Percentiles rank a stretch among this genome's conserved stretches.
These are phyloP conservation scores for Philereme transversata DNA, from an alignment of 2,888 invertebrate species.

Conservation along the genomic window DNA sequence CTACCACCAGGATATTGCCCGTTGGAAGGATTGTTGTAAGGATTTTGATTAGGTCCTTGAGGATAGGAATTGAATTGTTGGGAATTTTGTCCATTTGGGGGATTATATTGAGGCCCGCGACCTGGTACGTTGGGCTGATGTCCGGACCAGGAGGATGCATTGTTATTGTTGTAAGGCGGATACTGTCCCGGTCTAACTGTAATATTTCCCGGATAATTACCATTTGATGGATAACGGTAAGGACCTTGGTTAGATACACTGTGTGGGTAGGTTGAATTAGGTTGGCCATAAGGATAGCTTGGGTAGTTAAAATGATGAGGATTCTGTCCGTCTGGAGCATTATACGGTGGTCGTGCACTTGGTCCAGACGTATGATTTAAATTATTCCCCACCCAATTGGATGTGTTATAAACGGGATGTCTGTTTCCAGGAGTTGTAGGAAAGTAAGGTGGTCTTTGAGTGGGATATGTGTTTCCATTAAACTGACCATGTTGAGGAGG, in stretches of 20 bases:
- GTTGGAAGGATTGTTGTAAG: slow-evolving; percentile 15
- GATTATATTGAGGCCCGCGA: slow-evolving; percentile 16
- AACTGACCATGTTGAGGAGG: slow-evolving; percentile 25
- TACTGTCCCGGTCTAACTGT: slow-evolving; percentile 7
- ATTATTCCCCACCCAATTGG: slow-evolving; percentile 20
- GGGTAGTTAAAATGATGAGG: slow-evolving; percentile 27
- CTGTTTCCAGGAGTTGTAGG: slow-evolving; percentile 27
- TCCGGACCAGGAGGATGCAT: background rate
- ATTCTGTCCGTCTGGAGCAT: slow-evolving; percentile 23
- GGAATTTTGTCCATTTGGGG: slow-evolving; percentile 22
- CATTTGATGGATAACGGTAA: slow-evolving; percentile 12
- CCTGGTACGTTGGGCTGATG: background rate
- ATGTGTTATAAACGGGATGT: slow-evolving; percentile 26
- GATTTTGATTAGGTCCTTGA: slow-evolving; percentile 11
- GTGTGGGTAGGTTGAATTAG: slow-evolving; percentile 26
- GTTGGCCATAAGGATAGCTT: slow-evolving; percentile 31
- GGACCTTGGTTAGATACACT: slow-evolving; percentile 22
- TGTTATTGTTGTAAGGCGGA: slow-evolving; percentile 14
- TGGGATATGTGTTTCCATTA: slow-evolving; percentile 29
- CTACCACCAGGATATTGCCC: slow-evolving; percentile 15
- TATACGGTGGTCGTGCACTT: slow-evolving; percentile 28
- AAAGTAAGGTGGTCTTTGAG: slow-evolving; percentile 36
- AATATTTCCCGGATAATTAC: background rate
- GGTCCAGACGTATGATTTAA: slow-evolving; percentile 29
- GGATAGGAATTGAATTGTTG: slow-evolving; percentile 17